Evolutionary conservation across 2,797 vertebrate genomes (phyloP).

Genomic region (Gymnothorax reevesii): DNA sequence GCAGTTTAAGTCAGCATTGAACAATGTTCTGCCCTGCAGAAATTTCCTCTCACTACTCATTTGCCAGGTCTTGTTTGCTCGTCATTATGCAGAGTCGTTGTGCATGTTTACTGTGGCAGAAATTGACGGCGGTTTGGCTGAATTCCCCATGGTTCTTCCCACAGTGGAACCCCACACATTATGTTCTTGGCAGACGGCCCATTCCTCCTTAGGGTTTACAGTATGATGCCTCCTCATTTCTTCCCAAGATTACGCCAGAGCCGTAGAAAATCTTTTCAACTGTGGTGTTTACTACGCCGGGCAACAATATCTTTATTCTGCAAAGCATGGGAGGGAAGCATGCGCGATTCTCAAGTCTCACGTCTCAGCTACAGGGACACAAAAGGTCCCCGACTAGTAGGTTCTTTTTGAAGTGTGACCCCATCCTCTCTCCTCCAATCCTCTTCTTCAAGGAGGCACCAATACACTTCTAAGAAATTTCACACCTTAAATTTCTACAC

Average conservation of each 20-base stretch:
- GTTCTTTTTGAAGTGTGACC: too few species aligned
- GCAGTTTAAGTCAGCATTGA: conserved; percentile 25
- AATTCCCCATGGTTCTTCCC: conserved; percentile 8
- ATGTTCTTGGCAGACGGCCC: neutral
- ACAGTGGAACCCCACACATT: neutral
- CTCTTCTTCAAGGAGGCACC: too few species aligned
- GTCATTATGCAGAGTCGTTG: conserved; percentile 33
- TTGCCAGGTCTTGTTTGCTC: conserved; percentile 27
- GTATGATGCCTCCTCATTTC: neutral
- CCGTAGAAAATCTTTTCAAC: neutral
- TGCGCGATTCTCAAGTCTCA: too few species aligned
- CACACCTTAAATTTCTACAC: too few species aligned
- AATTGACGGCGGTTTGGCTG: conserved; percentile 3
- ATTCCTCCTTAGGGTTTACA: neutral
- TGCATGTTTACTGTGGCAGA: neutral
- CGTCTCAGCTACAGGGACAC: too few species aligned
- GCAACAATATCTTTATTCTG: neutral
- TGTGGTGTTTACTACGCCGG: conserved; percentile 1
- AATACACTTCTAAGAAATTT: too few species aligned
- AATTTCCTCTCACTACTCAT: conserved; percentile 25
- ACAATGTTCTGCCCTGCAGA: conserved; percentile 25
- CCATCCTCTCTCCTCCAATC: too few species aligned
- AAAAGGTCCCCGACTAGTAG: too few species aligned
- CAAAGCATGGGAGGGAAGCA: neutral
- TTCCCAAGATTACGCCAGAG: neutral